Base-by-base conservation (phyloP, 2,888 invertebrate genomes). In the Molanna angustata region DNA sequence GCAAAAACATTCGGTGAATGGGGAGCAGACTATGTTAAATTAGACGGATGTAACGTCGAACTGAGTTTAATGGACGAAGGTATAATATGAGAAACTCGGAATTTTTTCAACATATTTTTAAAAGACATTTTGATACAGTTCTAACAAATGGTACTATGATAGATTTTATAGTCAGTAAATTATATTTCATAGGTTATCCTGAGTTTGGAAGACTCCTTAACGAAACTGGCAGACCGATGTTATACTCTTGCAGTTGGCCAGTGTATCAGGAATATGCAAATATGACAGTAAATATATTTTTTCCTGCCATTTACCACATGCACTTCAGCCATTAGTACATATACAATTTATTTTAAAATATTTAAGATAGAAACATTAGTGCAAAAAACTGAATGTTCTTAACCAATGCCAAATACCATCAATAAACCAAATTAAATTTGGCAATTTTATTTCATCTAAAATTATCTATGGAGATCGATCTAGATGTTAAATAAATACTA, bases 191-290 rank as follows among this genome's bases (percentile, higher is more conserved):
- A 73, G 89, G 87, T 1, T 90, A 89, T 68, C 83, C 83, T 2
- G 75, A 79, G 62, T 87, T 90, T 76, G 84, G 83, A 40, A 68
- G 70, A 42, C 79, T 78, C 42, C 68, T 91, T 19, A 90, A 90
- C 68, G 67, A 72, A 59, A 88, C 90, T n/a, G 86, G 86, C 13
- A 73, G 89, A 42, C 85, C 85, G 2, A 89, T 91, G 67, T 78
- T 88, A 1, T 90, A 84, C 65, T 86, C 88, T 0, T 90, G 90
- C 70, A 86, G 86, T 65, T 90, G 88, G 87, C 90, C 90, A 2
- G 85, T 83, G 1, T 91, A 90, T 67, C 80, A 82, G 65, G 80
- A 82, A 65, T 71, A 71, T 11, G 57, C 64, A 32, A 76, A 75
- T 54, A 70, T 76, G 61, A 64, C 69, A 61, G 80, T 80, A 67